A percentile compares a stretch with the other conserved stretches of the same genome.
Conservation (phyloP, 2,888 invertebrate genomes). For the Spisula solida region DNA sequence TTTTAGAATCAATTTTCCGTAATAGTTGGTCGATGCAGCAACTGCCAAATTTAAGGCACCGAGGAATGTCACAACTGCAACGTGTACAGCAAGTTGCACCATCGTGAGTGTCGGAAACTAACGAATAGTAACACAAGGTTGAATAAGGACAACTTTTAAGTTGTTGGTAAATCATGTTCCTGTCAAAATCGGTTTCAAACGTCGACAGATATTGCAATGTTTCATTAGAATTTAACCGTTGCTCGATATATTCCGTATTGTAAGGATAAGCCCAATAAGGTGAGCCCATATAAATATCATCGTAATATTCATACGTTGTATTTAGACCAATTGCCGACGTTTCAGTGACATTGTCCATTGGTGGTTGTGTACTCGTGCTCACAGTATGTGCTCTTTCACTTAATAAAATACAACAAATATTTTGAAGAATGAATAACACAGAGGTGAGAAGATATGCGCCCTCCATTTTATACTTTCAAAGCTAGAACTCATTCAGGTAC, state of each 20-base stretch:
- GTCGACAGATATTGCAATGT: neutral
- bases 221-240: neutral
- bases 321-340: neutral
- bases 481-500: no score
- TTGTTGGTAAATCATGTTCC: neutral
- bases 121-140: neutral
- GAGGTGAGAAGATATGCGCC: no score
- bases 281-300: no score
- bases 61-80: conserved; percentile 8
- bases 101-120: neutral
- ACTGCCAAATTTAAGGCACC: neutral
- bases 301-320: no score
- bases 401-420: no score
- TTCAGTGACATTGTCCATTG: neutral
- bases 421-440: no score
- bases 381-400: no score
- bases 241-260: neutral
- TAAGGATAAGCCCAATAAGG: no score
- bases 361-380: neutral
- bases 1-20: neutral
- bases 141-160: conserved; percentile 15
- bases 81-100: neutral
- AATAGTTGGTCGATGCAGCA: neutral
- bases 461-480: no score
- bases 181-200: conserved; percentile 16